These are phyloP conservation scores for Chouioia cunea DNA, from an alignment of 2,888 invertebrate genomes.

Conservation along the genomic window DNA sequence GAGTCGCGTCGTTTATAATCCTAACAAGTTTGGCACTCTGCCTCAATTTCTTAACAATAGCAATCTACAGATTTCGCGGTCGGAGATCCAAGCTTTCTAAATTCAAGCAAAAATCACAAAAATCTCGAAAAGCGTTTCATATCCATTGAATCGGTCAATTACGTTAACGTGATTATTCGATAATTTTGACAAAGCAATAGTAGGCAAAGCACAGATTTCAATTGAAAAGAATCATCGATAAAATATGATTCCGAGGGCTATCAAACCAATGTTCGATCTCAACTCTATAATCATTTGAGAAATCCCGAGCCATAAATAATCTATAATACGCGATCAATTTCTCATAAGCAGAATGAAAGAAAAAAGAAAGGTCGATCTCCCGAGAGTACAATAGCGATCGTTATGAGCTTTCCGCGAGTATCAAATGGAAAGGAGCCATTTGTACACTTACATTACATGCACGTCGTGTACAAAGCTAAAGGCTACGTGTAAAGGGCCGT, in stretches of 20 bases:
- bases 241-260: too few relatives aligned
- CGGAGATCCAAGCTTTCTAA: constrained; percentile 11
- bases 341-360: background rate
- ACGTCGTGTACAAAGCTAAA: background rate
- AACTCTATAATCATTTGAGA: background rate
- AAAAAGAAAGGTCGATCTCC: too few relatives aligned
- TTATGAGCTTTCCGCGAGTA: constrained; percentile 7
- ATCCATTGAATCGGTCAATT: too few relatives aligned
- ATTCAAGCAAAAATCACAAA: constrained; percentile 12
- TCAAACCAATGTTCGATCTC: too few relatives aligned
- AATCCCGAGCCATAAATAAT: constrained; percentile 3
- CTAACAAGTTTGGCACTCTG: constrained; percentile 23
- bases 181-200: too few relatives aligned
- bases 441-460: background rate
- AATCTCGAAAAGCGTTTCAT: too few relatives aligned
- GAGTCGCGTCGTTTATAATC: constrained; percentile 4
- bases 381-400: too few relatives aligned
- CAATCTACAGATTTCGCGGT: constrained; percentile 11
- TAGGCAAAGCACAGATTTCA: too few relatives aligned
- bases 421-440: background rate
- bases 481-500: constrained; percentile 5
- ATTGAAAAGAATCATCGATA: too few relatives aligned
- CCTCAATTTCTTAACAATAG: constrained; percentile 30
- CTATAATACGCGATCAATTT: constrained; percentile 16
- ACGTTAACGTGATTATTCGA: too few relatives aligned